Evolutionary conservation across 1,140 invertebrate genomes (phyloP), one percentile per base, ranked within the genome.

Genomic region (Bicyclus anynana): DNA sequence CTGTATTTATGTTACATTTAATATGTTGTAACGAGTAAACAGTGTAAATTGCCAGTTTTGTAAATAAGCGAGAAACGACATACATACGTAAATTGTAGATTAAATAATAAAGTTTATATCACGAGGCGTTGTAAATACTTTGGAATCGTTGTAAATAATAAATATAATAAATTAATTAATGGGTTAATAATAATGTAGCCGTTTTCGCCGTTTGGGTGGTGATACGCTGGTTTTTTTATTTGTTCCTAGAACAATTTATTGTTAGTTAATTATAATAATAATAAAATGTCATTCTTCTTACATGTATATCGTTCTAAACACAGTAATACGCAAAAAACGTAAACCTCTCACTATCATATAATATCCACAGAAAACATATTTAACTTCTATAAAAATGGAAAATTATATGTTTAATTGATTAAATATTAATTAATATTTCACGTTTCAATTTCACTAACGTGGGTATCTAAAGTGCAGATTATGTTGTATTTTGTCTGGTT

Each of bases 181-280:
- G 53, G 64, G 57, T 72, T 69, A 58, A 62, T 65, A 26, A 38
- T 49, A 51, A 52, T 20, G 66, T 80, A 77, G 72, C 66, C 53
- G 61, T 68, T 72, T 63, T 33, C 60, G 79, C 74, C 74, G 70
- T 59, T 73, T 33, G 53, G 53, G 65, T 72, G 74, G 71, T 77
- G 69, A 74, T 74, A 72, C 70, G 69, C 56, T 62, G 59, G 16
- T 40, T 40, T 35, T 74, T 76, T 74, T 40, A 71, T 72, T 73
- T 62, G 81, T 84, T 84, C 81, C 55, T 83, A 83, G 80, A 84
- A 83, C 81, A 70, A 66, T 53, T 77, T 14, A 60, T 67, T 63
- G 57, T 23, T 48, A 44, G 48, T 49, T 17, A 37, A 26, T 5
- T 13, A 5, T 23, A 33, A 27, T 37, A 13, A 37, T 14, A 5